Conservation (phyloP, 1,140 invertebrate species). For the Oreohelix idahoensis region DNA sequence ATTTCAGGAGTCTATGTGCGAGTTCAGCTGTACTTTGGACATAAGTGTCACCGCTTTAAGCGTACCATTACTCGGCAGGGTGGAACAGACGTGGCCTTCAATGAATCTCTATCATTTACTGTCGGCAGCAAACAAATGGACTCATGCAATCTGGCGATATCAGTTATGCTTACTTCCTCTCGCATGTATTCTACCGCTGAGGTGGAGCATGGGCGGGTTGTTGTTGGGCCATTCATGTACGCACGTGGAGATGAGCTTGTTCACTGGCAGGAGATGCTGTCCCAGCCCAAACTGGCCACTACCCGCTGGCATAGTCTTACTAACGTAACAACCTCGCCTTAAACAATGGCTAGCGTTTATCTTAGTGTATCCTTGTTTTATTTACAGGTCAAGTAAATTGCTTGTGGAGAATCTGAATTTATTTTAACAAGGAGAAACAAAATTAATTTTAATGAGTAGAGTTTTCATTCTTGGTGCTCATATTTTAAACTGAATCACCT, state of each 20-base stretch:
- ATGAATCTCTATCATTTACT: conserved; percentile 69
- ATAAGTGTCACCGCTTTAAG: conserved; percentile 67
- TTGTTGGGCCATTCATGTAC: conserved; percentile 71
- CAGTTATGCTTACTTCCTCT: conserved; percentile 56
- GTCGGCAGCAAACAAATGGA: conserved; percentile 64
- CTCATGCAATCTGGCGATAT: conserved; percentile 62
- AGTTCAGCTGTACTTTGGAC: conserved; percentile 66
- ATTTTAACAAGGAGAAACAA: no score
- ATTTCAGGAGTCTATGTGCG: conserved; percentile 65
- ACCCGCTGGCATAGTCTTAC: conserved; percentile 61
- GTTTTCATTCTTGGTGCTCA: no score
- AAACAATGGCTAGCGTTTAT: background rate
- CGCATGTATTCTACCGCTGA: conserved; percentile 41
- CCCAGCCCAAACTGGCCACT: conserved; percentile 56
- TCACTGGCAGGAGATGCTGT: conserved; percentile 72
- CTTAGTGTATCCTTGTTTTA: no score
- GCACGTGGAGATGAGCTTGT: conserved; percentile 68
- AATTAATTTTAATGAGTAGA: no score
- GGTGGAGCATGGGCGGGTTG: conserved; percentile 62
- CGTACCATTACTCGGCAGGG: conserved; percentile 54
- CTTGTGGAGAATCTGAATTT: no score
- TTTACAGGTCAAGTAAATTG: no score
- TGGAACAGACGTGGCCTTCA: conserved; percentile 59
- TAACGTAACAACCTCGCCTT: background rate
- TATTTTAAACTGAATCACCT: no score